Evolutionary conservation across 2,113 vertebrate species (phyloP).

Genomic region (Elaphurus davidianus): DNA sequence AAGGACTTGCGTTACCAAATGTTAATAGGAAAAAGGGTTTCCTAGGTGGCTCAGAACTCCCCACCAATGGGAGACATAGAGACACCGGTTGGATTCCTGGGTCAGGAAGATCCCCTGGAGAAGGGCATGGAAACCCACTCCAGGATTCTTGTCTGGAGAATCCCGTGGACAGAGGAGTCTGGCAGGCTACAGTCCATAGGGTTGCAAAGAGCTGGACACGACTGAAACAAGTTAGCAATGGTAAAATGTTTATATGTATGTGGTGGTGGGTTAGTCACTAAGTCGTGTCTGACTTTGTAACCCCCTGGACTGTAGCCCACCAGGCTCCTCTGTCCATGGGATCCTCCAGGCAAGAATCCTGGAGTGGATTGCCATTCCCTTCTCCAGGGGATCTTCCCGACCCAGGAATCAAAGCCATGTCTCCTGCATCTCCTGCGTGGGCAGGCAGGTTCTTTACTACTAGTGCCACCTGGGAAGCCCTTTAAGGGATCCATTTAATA

Average conservation of each 20-base stretch:
- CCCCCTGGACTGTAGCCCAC: neutral
- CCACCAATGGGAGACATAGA: neutral
- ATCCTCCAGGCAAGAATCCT: neutral
- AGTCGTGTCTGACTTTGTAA: neutral
- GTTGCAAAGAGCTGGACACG: fast-evolving
- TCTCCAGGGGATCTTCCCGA: neutral
- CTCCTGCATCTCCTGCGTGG: neutral
- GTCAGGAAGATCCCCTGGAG: neutral
- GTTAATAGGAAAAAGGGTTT: neutral
- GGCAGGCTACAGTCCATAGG: fast-evolving
- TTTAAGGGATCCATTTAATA: neutral
- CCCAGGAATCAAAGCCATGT: neutral
- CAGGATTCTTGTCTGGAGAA: neutral
- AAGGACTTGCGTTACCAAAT: neutral
- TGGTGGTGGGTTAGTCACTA: neutral
- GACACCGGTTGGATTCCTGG: neutral
- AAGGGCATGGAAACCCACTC: neutral
- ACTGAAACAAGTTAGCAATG: neutral
- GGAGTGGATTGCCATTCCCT: neutral
- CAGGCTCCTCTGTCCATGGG: neutral
- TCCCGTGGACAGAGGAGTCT: neutral
- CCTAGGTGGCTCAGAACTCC: neutral
- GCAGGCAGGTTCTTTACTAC: neutral
- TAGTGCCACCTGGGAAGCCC: neutral
- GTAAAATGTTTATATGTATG: neutral